Base-by-base conservation (phyloP, 1,140 invertebrate species). In the Papilio glaucus region DNA sequence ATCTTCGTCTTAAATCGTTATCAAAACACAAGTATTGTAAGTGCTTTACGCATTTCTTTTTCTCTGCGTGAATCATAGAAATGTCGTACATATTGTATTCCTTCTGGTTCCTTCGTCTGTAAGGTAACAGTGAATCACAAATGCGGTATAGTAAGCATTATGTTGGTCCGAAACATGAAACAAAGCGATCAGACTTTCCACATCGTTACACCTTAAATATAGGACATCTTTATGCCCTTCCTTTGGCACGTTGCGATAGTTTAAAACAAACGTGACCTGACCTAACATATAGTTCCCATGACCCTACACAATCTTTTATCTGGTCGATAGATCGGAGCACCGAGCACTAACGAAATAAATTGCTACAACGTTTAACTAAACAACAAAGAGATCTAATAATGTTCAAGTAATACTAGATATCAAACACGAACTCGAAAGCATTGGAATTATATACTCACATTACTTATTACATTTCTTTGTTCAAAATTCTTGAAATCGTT, bases 271-370 rank as follows among this genome's bases (percentile, higher is more conserved):
- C 63, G 63, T 68, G 62, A 65, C 29, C 61, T 63, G 42, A 69
- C 69, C 69, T 71, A 69, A 65, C 42, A 57, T 72, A 72, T 72
- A 61, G 49, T 75, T 72, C 74, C 41, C 73, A 75, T 74, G 45
- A 71, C 37, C 62, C 57, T 49, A 33, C n/a, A 65, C 71, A 45
- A 72, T 72, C 70, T 75, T 39, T 75, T 67, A 75, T 75, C 63
- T 69, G 53, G 37, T 62, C 74, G 26, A 69, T 49, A 33, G 21
- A 69, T 69, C 67, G 67, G n/a, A 49, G 24, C 67, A n/a, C n/a
- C n/a, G 37, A 69, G 41, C 67, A 69, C 42, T 69, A 69, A 39
- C 18, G 21, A 75, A 67, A 75, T 75, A 75, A 62, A 62, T 37
- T 53, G 42, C 42, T 69, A 18, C 65, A 68, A 68, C 67, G 42